Conservation (phyloP, 2,888 invertebrate genomes). For the Atherix ibis region DNA sequence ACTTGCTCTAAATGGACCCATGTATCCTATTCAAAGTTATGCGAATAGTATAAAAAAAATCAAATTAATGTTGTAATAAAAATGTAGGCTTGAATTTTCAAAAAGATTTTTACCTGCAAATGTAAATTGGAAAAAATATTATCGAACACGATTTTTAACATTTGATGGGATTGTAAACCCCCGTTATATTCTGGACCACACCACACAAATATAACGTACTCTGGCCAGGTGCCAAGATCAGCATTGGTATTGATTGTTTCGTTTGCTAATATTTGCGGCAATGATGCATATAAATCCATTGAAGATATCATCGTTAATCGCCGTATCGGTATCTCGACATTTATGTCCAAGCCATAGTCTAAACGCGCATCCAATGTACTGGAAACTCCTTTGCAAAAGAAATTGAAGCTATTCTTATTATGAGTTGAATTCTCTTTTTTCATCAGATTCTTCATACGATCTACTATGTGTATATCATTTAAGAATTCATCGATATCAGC, state of each 20-base stretch:
- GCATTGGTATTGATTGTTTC: slow-evolving; percentile 25
- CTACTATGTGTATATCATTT: slow-evolving; percentile 50
- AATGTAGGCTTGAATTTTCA: too few relatives aligned
- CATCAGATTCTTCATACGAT: slow-evolving; percentile 42
- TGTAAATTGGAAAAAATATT: slow-evolving; percentile 50
- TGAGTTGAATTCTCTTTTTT: slow-evolving; percentile 33
- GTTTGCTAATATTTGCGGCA: slow-evolving; percentile 28
- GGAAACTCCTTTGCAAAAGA: slow-evolving; percentile 38
- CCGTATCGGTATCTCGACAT: slow-evolving; percentile 58
- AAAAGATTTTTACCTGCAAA: slow-evolving; percentile 28
- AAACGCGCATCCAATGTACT: slow-evolving; percentile 62
- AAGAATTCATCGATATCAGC: slow-evolving; percentile 66
- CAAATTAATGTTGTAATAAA: slow-evolving; percentile 2
- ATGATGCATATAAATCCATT: slow-evolving; percentile 27
- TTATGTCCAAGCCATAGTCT: slow-evolving; percentile 62
- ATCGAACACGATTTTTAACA: slow-evolving; percentile 55
- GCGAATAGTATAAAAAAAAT: slow-evolving; percentile 6
- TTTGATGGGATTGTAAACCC: slow-evolving; percentile 35
- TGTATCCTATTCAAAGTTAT: slow-evolving; percentile 38
- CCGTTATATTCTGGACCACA: slow-evolving; percentile 36
- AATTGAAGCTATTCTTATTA: slow-evolving; percentile 30
- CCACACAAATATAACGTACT: slow-evolving; percentile 34
- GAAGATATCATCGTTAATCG: slow-evolving; percentile 50
- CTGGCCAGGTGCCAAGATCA: slow-evolving; percentile 32
- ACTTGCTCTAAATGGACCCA: slow-evolving; percentile 69